Conservation (phyloP, 2,797 vertebrate genomes). For the Sebastes taczanowskii region DNA sequence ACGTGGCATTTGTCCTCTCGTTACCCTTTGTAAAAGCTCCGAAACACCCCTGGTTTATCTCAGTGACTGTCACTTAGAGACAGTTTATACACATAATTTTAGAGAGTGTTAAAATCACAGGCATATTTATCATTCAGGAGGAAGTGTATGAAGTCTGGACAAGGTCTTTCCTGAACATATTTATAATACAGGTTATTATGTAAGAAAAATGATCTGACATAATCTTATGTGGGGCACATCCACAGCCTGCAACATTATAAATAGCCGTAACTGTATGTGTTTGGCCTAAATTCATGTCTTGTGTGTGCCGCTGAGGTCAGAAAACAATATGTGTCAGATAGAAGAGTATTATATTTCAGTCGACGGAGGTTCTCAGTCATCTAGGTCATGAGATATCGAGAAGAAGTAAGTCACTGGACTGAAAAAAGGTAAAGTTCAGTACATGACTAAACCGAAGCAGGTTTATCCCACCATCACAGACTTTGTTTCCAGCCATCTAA, state of each 20-base stretch:
- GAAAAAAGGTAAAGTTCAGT: background rate
- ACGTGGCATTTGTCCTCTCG: slow-evolving; percentile 25
- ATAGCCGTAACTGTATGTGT: slow-evolving; percentile 20
- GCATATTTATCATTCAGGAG: slow-evolving; percentile 63
- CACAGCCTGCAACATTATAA: slow-evolving; percentile 23
- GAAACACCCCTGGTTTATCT: slow-evolving; percentile 50
- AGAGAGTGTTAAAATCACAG: slow-evolving; percentile 57
- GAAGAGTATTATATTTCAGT: background rate
- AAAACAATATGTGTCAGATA: background rate
- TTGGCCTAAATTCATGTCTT: slow-evolving; percentile 31
- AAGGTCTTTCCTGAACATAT: slow-evolving; percentile 59
- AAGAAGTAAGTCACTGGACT: background rate
- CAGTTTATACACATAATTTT: slow-evolving; percentile 53
- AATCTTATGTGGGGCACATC: slow-evolving; percentile 28
- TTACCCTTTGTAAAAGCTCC: slow-evolving; percentile 13
- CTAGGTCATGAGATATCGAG: background rate
- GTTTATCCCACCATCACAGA: background rate
- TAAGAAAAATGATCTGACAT: slow-evolving; percentile 20
- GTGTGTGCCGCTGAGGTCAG: slow-evolving; percentile 20
- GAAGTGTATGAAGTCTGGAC: slow-evolving; percentile 63
- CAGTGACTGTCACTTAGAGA: slow-evolving; percentile 37
- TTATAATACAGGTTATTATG: slow-evolving; percentile 35
- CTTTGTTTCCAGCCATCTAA: slow-evolving; percentile 14
- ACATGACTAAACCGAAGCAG: background rate
- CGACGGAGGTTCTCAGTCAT: background rate